A percentile compares a stretch with the other conserved stretches of the same genome.
phyloP scores from a whole-genome alignment of 2,113 vertebrate genomes.

The Plestiodon gilberti region DNA sequence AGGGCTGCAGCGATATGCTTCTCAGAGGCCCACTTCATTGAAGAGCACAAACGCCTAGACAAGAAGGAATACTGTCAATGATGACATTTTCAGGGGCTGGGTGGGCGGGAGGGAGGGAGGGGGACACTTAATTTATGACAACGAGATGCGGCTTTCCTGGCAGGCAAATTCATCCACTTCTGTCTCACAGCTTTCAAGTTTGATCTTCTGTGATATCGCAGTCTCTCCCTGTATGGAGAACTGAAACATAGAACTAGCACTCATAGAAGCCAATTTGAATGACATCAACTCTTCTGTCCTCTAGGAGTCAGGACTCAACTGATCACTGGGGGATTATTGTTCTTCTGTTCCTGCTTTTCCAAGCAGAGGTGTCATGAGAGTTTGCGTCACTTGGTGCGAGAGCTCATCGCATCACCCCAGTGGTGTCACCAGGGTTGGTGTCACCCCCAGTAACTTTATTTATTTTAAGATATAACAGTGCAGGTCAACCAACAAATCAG shows the following conservation, averaged over 20 bases:
- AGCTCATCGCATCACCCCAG: too few species aligned
- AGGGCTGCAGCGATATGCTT: conserved; percentile 31
- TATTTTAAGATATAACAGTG: too few species aligned
- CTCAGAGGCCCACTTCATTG: conserved; percentile 8
- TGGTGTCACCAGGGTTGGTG: too few species aligned
- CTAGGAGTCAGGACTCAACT: too few species aligned
- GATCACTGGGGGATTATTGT: too few species aligned
- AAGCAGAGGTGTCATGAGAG: too few species aligned
- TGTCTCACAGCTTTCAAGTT: neutral
- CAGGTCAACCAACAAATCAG: too few species aligned
- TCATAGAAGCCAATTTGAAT: too few species aligned
- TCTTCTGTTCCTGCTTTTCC: too few species aligned
- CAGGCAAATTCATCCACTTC: neutral
- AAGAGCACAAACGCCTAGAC: conserved; percentile 19
- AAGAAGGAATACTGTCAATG: conserved; percentile 23
- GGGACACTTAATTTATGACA: neutral
- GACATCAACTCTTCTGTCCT: neutral
- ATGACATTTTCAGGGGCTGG: neutral
- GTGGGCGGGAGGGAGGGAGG: neutral
- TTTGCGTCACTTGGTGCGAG: too few species aligned
- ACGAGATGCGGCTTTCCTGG: neutral
- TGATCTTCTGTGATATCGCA: neutral
- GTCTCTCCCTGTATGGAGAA: neutral
- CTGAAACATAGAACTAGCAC: too few species aligned
- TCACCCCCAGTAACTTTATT: too few species aligned